Percentiles rank a stretch among this genome's conserved stretches.
phyloP scores from a whole-genome alignment of 2,797 vertebrate genomes.

The Poliocrania exsul region DNA sequence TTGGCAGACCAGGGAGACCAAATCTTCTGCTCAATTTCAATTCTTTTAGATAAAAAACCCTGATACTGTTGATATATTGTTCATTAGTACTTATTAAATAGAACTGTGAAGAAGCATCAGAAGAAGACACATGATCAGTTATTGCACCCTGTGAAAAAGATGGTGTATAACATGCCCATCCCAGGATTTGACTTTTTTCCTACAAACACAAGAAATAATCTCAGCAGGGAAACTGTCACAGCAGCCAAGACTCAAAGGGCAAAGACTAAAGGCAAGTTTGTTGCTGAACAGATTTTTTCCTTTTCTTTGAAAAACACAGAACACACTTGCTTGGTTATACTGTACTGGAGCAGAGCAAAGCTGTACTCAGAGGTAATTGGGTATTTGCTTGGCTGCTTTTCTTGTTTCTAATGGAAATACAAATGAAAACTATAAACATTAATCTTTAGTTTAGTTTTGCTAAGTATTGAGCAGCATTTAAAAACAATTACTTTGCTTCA shows the following conservation, averaged over 20 bases:
- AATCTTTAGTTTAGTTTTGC: slow-evolving; percentile 71
- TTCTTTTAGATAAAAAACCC: background rate
- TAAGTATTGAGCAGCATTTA: slow-evolving; percentile 64
- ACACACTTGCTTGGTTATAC: background rate
- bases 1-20: background rate
- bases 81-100: background rate
- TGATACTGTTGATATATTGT: background rate
- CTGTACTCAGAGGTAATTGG: background rate
- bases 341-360: background rate
- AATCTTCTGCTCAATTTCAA: background rate
- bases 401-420: slow-evolving; percentile 58
- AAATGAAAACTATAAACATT: slow-evolving; percentile 73
- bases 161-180: background rate
- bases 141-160: background rate
- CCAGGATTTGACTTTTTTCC: background rate
- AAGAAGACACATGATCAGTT: background rate
- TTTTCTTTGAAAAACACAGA: background rate
- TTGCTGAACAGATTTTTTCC: background rate
- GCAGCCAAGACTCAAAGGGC: background rate
- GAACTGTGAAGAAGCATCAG: background rate
- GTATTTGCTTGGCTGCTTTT: slow-evolving; percentile 41
- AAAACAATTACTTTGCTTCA: slow-evolving; percentile 64
- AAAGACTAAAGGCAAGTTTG: background rate
- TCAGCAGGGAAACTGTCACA: background rate
- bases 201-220: background rate